phyloP scores from a whole-genome alignment of 2,888 invertebrate species.

The Glaucopsyche alexis region DNA sequence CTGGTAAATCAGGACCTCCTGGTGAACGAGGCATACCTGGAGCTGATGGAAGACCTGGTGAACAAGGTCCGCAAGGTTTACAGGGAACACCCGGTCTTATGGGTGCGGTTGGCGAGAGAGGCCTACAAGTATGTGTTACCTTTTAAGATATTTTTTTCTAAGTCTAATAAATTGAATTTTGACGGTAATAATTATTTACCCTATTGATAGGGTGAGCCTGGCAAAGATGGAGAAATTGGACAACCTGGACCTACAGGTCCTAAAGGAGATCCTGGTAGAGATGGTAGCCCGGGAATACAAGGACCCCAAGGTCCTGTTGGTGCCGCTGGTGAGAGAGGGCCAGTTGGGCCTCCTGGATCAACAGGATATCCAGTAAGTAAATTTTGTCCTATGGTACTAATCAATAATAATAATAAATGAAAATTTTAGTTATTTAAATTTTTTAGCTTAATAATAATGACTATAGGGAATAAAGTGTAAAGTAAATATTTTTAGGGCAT shows the following conservation, averaged over 20 bases:
- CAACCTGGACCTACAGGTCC: slow-evolving; percentile 87
- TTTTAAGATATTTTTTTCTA: background rate
- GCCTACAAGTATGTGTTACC: slow-evolving; percentile 79
- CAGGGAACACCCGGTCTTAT: slow-evolving; percentile 89
- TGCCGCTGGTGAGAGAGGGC: slow-evolving; percentile 87
- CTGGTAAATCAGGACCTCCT: slow-evolving; percentile 84
- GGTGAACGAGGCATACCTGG: slow-evolving; percentile 89
- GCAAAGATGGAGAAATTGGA: slow-evolving; percentile 89
- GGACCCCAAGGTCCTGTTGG: slow-evolving; percentile 87
- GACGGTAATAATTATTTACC: background rate
- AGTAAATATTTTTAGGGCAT: slow-evolving; percentile 75
- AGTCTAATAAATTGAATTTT: background rate
- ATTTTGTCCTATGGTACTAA: slow-evolving; percentile 11
- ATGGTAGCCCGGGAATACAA: slow-evolving; percentile 86
- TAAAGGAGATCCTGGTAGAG: slow-evolving; percentile 88
- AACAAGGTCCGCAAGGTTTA: slow-evolving; percentile 88
- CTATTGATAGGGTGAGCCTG: slow-evolving; percentile 85
- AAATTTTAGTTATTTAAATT: too few relatives aligned
- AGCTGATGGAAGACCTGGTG: slow-evolving; percentile 92
- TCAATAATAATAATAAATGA: too few relatives aligned
- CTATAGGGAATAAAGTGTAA: background rate
- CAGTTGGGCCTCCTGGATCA: slow-evolving; percentile 87
- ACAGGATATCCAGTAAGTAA: slow-evolving; percentile 87
- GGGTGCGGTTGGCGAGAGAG: slow-evolving; percentile 89
- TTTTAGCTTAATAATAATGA: too few relatives aligned